phyloP scores from a whole-genome alignment of 2,113 vertebrate species.

The Heptranchias perlo region DNA sequence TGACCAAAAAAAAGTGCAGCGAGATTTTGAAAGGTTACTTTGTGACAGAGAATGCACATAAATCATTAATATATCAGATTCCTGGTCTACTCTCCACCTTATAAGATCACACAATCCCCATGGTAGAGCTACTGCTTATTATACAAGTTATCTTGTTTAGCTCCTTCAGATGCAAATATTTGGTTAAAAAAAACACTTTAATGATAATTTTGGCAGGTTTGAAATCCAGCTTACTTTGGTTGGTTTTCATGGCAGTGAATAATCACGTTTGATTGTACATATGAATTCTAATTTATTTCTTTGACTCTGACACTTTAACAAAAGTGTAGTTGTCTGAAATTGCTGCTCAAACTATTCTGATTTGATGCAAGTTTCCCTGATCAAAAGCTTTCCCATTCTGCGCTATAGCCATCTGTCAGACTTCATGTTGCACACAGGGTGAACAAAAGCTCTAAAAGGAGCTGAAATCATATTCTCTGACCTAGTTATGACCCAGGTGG shows the following conservation, averaged over 20 bases:
- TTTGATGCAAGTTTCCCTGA: not conserved
- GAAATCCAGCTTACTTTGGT: not conserved
- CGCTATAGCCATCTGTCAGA: not conserved
- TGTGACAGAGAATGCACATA: not conserved
- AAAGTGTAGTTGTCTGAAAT: not conserved
- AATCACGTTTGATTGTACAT: not conserved
- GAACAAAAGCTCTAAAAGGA: not conserved
- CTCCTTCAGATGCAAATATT: not conserved
- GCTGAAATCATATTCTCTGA: not conserved
- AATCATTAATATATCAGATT: not conserved
- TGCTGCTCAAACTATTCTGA: not conserved
- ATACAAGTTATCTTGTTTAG: not conserved
- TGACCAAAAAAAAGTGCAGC: not conserved
- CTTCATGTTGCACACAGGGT: not conserved
- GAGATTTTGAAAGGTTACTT: not conserved
- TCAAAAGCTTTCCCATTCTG: not conserved
- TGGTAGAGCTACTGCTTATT: not conserved
- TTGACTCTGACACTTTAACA: not conserved
- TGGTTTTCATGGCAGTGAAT: not conserved
- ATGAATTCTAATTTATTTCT: not conserved
- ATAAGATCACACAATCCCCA: not conserved
- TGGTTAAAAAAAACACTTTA: not conserved
- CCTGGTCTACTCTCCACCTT: not conserved
- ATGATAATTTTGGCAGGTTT: not conserved
- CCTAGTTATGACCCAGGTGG: not conserved